These are phyloP conservation scores for Hafferia zeledoni DNA, from an alignment of 2,797 vertebrate species.

Conservation along the genomic window DNA sequence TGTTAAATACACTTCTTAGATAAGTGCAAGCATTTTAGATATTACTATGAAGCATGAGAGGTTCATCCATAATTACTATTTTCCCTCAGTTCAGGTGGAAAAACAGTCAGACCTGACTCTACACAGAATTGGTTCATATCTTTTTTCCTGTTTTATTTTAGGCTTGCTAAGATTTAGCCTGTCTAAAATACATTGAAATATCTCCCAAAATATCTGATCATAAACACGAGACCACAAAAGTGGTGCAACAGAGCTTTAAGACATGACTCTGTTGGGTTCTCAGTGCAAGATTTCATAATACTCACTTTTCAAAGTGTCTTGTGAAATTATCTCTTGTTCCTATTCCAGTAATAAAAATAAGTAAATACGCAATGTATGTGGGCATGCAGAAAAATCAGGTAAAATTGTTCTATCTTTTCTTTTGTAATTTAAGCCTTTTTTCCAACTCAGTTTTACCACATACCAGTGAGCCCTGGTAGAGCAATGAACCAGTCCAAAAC, in stretches of 20 bases:
- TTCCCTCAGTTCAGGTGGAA: not conserved
- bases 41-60: not conserved
- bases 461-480: not conserved
- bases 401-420: not conserved
- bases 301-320: not conserved
- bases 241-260: not conserved
- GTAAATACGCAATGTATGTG: not conserved
- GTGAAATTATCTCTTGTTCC: not conserved
- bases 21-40: not conserved
- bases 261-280: not conserved
- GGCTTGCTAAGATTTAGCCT: not conserved
- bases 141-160: not conserved
- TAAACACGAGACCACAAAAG: not conserved
- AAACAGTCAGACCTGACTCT: not conserved
- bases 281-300: not conserved
- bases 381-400: not conserved
- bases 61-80: not conserved
- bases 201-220: conserved; percentile 6
- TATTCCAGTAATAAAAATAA: not conserved
- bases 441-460: not conserved
- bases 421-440: not conserved
- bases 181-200: not conserved
- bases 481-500: not conserved
- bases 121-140: not conserved
- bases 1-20: not conserved